Evolutionary conservation across 2,797 vertebrate genomes (phyloP), one percentile per base, ranked within the genome.

Genomic region (Sternotherus odoratus): DNA sequence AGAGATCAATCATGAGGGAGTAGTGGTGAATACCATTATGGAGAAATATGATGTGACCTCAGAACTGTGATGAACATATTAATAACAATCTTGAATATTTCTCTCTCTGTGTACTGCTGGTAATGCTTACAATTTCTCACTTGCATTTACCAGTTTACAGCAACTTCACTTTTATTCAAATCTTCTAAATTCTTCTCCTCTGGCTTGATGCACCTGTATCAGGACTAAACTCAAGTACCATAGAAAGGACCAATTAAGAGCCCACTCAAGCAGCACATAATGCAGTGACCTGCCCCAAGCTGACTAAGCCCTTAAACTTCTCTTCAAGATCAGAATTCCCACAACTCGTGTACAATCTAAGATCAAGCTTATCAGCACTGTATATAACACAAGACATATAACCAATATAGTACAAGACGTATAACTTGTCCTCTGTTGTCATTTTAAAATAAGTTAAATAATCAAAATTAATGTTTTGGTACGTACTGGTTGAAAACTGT

Each of bases 401-500:
- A 91, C 36, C 43, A 26, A 11, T 50, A 28, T 49, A 77, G 0
- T 50, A 77, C 36, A 80, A 5, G 39, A 51, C 60, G 6, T 72
- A 85, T 24, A 79, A 91, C 39, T 50, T 36, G 16, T 36, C 60
- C 60, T 36, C 8, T 63, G 33, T n/a, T 66, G 60, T 66, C 33
- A n/a, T 66, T 66, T 36, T n/a, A 63, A 66, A 36, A 66, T 66
- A 63, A 63, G 33, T 24, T 39, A 72, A 72, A 43, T 46, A 74
- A 74, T 74, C 39, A 74, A 46, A 26, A 46, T 74, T 15, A 46
- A 43, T 74, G 69, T 74, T 74, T 74, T 74, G 33, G 69, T 28
- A 50, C 13, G 57, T 39, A 94, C 85, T 94, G 89, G 89, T 87
- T 94, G 94, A 90, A 96, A 96, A 86, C 26, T 83, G 49, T 69